Base-by-base conservation (phyloP, 2,888 invertebrate genomes). In the Drosophila glabriapex region DNA sequence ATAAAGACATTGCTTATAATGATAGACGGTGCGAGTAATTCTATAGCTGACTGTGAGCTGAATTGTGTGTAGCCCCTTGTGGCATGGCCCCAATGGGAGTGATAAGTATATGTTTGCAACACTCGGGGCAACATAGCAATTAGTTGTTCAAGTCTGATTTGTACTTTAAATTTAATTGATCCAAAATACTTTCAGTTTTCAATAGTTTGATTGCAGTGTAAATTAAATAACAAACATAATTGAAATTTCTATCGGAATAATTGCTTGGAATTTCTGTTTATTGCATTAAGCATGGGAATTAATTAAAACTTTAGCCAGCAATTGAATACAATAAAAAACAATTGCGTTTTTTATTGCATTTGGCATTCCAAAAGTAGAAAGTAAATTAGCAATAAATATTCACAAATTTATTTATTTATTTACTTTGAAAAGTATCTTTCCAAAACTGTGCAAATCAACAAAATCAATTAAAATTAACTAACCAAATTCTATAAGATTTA, bases 1-100 rank as follows among this genome's bases (percentile, higher is more conserved):
- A 80, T 83, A 67, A 85, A 74, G 69, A 72, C 82, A 83, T 80
- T 73, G 70, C 64, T 69, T 67, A 75, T 83, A 87, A 83, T 84
- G 65, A 85, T 76, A 75, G 60, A 50, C 4, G 46, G 52, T 68
- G 39, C 55, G 29, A 43, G 50, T 28, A 35, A 25, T 53, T 70
- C 49, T 14, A 33, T 50, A 16, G 28, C n/a, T 35, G 28, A 14
- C n/a, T 50, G 39, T 41, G 25, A 22, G 6, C 39, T n/a, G 41
- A 60, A 52, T 41, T 58, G 14, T 58, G 49, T 63, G 50, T 2
- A 33, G 52, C 37, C 43, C 49, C 49, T 43, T 19, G 59, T 43
- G 58, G 73, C 73, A 68, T 68, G 28, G 29, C 16, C 16, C 50
- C 66, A 55, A 10, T 56, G 52, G 39, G 41, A 29, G 73, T 69